Evolutionary conservation across 2,113 vertebrate species (phyloP), one percentile per base, ranked within the genome.

Genomic region (Scophthalmus maximus): DNA sequence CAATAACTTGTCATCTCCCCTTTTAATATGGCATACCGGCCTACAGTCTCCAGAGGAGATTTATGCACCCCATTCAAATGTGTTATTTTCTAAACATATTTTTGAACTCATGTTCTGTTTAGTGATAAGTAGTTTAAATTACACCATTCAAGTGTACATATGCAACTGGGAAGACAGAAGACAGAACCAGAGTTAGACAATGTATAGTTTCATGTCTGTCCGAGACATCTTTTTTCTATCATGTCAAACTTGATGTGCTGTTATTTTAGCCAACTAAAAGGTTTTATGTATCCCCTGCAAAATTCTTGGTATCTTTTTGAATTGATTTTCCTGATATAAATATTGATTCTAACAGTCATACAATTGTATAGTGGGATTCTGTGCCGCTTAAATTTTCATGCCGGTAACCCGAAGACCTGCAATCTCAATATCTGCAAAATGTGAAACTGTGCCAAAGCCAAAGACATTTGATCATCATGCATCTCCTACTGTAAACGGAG

Each of bases 1-100:
- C 75, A 82, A 55, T 62, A 86, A 82, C 75, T 84, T 78, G 77
- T 74, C 74, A 62, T 65, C 46, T 34, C 34, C 64, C 40, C 63
- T 83, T 76, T 81, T 65, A 68, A 49, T 61, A 61, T 67, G 32
- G 36, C 73, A 59, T 52, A 49, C 62, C 1, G 65, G 67, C 40
- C 68, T 32, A 46, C 23, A 32, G 20, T 75, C 60, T 44, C 53
- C 23, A 34, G 72, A 77, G 70, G 42, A 79, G 65, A 63, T 51
- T 6, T 38, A 67, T 68, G 70, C 47, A 59, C 23, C 58, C 10
- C 55, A 58, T 81, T 53, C 66, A 87, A 78, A 79, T 84, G 22
- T 59, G 59, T 50, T 51, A 27, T 73, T 75, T 77, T 74, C 40
- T n/a, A 12, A 59, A 36, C 34, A 36, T n/a, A n/a, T 32, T 65